Evolutionary conservation across 2,888 invertebrate genomes (phyloP), one percentile per base, ranked within the genome.

Genomic region (Parnassius mnemosyne): DNA sequence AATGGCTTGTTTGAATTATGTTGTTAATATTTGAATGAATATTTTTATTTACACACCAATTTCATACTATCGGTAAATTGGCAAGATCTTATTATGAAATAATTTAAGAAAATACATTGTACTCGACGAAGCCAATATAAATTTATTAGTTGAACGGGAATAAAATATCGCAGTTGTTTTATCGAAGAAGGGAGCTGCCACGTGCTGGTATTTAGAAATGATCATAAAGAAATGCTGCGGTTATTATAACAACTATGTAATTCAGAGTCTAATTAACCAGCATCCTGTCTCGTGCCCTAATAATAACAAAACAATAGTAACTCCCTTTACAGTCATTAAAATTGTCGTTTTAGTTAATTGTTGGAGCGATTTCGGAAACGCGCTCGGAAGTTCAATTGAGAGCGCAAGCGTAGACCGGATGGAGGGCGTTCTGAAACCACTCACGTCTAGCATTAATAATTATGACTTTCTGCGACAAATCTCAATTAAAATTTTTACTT

Each of bases 301-400:
- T 85, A 85, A 89, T 90, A 87, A 88, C 89, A 87, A 90, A 89
- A 89, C 88, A 90, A 90, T 89, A 88, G 83, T 76, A 77, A 74
- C 77, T 84, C 84, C 83, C 82, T 82, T 78, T 78, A 65, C 70
- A 78, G 73, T 83, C 78, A 84, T 85, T 85, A 84, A 84, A 81
- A 80, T 78, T 77, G 81, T 83, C 81, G 81, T 74, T 78, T 74
- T 68, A 67, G 67, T 69, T 72, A 72, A 71, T 73, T 76, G 81
- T 73, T 76, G 80, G 79, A 79, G 77, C 80, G 85, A 86, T 87
- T 88, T 91, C 89, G 89, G 90, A 90, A 89, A 83, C 80, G 77
- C 78, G 76, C 79, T 90, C 89, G 91, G 91, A 91, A 91, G 90
- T 91, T 79, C 90, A 90, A 91, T 90, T 91, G 89, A 84, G 90